Percentiles rank a stretch among this genome's conserved stretches.
phyloP scores from a whole-genome alignment of 2,888 invertebrate genomes.

The Exocentrus adspersus region DNA sequence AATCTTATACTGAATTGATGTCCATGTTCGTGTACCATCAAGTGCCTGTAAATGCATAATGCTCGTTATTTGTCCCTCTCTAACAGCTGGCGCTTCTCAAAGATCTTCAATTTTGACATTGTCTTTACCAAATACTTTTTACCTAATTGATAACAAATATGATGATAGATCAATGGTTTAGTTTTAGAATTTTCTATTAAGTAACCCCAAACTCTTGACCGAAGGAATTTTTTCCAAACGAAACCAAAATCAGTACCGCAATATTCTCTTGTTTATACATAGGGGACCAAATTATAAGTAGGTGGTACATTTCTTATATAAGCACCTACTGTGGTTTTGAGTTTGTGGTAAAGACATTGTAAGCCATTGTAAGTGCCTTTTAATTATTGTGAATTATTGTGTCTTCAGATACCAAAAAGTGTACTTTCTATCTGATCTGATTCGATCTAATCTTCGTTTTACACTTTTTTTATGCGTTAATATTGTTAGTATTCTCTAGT shows the following conservation, averaged over 20 bases:
- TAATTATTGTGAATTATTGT: conserved; percentile 19
- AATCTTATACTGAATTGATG: too few relatives aligned
- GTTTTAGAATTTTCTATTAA: too few relatives aligned
- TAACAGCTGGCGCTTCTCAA: conserved; percentile 14
- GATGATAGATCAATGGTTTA: too few relatives aligned
- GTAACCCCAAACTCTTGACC: too few relatives aligned
- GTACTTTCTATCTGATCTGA: conserved; percentile 23
- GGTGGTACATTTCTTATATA: neutral
- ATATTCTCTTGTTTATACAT: conserved; percentile 5
- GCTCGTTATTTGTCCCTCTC: conserved; percentile 1
- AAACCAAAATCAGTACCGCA: too few relatives aligned
- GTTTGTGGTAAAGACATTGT: conserved; percentile 30
- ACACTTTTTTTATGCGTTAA: conserved; percentile 26
- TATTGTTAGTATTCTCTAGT: conserved; percentile 28
- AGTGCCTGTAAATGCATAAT: neutral
- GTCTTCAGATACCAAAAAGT: conserved; percentile 18
- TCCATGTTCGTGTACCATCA: too few relatives aligned
- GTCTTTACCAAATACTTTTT: conserved; percentile 22
- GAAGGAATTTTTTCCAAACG: too few relatives aligned
- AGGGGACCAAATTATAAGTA: conserved; percentile 24
- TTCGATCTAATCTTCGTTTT: too few relatives aligned
- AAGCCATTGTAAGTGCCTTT: conserved; percentile 34
- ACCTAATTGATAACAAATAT: too few relatives aligned
- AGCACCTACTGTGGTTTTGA: too few relatives aligned
- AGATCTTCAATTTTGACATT: conserved; percentile 15